Conservation (phyloP, 1,140 invertebrate species). For the Myzus persicae region DNA sequence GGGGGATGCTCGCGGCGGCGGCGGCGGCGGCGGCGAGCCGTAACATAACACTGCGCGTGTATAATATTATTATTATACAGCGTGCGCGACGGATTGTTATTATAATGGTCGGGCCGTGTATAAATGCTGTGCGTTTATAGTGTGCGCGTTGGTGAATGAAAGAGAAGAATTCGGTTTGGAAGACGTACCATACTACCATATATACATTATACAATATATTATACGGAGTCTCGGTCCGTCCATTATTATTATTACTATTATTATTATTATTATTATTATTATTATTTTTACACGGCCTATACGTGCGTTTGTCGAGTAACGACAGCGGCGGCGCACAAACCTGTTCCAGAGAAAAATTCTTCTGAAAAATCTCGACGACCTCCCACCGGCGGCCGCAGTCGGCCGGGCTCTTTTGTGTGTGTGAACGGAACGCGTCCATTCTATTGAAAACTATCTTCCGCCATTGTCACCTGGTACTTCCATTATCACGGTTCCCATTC, state of each 20-base stretch:
- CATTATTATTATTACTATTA: conserved; percentile 49
- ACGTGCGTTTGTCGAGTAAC: conserved; percentile 54
- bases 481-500: conserved; percentile 58
- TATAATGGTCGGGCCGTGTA: neutral
- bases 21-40: neutral
- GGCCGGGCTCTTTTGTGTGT: conserved; percentile 46
- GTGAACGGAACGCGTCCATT: conserved; percentile 44
- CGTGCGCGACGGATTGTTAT: conserved; percentile 22
- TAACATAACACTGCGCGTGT: neutral
- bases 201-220: neutral
- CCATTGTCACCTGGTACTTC: conserved; percentile 56
- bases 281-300: conserved; percentile 46
- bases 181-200: neutral
- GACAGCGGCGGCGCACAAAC: conserved; percentile 49
- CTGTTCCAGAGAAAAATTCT: conserved; percentile 57
- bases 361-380: conserved; percentile 56
- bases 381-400: conserved; percentile 53
- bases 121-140: conserved; percentile 2
- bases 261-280: conserved; percentile 49
- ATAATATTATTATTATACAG: conserved; percentile 30
- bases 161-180: conserved; percentile 30
- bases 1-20: neutral
- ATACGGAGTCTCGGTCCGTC: neutral
- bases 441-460: conserved; percentile 58
- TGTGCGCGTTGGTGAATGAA: conserved; percentile 36